Conservation (phyloP, 2,888 invertebrate genomes). For the Lepidocyrtinus sp. region DNA sequence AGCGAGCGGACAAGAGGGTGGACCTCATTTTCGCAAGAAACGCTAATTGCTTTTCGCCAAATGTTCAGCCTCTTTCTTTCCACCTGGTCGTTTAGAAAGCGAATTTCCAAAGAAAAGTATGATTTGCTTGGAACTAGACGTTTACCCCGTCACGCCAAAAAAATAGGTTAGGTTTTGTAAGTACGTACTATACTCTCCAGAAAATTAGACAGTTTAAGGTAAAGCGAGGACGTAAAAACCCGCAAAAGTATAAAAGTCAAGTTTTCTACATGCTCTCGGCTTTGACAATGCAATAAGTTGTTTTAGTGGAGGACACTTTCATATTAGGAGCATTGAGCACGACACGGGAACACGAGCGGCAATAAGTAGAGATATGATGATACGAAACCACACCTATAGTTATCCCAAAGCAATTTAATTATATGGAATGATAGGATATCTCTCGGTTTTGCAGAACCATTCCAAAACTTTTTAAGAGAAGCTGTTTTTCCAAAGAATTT, state of each 20-base stretch:
- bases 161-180: too few species aligned
- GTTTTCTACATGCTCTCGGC: not conserved
- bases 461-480: slow-evolving; percentile 2
- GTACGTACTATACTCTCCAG: too few species aligned
- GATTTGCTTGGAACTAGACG: too few species aligned
- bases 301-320: too few species aligned
- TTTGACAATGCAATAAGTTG: not conserved
- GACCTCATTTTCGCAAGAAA: slow-evolving; percentile 40
- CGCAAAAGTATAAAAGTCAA: not conserved
- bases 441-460: not conserved
- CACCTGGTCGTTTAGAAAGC: too few species aligned
- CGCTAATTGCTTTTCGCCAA: slow-evolving; percentile 50
- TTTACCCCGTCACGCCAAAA: too few species aligned
- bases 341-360: too few species aligned
- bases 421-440: too few species aligned
- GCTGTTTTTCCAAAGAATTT: not conserved
- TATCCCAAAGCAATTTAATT: too few species aligned
- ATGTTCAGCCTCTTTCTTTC: slow-evolving; percentile 6
- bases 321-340: too few species aligned
- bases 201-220: too few species aligned
- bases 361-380: not conserved
- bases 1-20: slow-evolving; percentile 45
- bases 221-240: not conserved
- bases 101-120: too few species aligned
- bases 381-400: not conserved